Base-by-base conservation (phyloP, 2,888 invertebrate genomes). In the Agelastica alni region DNA sequence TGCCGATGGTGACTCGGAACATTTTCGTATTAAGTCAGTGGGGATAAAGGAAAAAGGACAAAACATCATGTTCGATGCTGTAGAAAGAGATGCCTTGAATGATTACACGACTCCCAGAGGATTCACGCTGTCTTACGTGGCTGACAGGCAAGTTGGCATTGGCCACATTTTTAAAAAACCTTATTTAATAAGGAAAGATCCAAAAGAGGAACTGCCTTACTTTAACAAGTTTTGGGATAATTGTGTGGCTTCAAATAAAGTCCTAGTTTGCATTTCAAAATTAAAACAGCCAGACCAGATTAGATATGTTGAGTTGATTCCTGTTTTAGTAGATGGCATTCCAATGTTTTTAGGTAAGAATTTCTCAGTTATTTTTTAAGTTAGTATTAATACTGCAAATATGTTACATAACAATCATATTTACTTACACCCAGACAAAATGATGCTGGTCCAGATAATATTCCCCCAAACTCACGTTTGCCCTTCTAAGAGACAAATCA, bases 151-250 rank as follows among this genome's bases (percentile, higher is more conserved):
- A 9, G 58, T 62, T 3, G 56, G 58, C n/a, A 14, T 58, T 2
- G 71, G 70, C 3, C 56, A 67, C 17, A 57, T 61, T 9, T 48
- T 67, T 6, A 53, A 44, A n/a, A 18, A 7, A 3, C 45, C 58
- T 1, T 46, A 48, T 12, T 49, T 72, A 6, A 37, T 72, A 4
- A 58, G 66, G 22, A 14, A 46, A 9, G 61, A 70, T 48, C 59
- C 58, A 10, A 60, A 62, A 16, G 65, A 66, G 22, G 63, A 67
- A 6, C 48, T 63, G 12, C 53, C 58, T 2, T 66, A 56, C 56
- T 72, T 71, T 45, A 56, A 65, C 16, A 61, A 65, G 30, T 70
- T 72, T 51, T 73, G 73, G 73, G 65, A 68, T 34, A 66, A 67
- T 51, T 72, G 72, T 51, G 62, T 65, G 2, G 64, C 68, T 42